These are phyloP conservation scores for Mercenaria mercenaria DNA, from an alignment of 1,140 invertebrate genomes.

Conservation along the genomic window DNA sequence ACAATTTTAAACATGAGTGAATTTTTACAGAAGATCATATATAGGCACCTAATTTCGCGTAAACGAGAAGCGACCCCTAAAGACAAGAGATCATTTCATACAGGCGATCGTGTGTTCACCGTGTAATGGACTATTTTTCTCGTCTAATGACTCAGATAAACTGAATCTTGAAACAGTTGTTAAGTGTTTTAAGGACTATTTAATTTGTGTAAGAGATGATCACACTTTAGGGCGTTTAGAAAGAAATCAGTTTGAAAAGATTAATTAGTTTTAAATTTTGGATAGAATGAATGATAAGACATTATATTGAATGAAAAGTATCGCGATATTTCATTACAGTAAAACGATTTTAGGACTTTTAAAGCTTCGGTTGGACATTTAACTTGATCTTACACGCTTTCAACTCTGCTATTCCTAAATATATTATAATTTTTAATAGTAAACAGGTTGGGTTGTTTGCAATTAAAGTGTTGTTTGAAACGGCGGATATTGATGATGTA, in stretches of 20 bases:
- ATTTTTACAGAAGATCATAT: not conserved
- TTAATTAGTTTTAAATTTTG: not conserved
- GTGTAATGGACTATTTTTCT: slow-evolving; percentile 16
- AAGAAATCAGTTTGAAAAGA: not conserved
- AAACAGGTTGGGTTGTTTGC: too few species aligned
- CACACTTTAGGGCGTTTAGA: not conserved
- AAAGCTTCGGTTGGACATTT: too few species aligned
- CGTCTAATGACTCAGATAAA: slow-evolving; percentile 8
- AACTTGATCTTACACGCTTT: too few species aligned
- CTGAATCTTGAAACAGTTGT: not conserved
- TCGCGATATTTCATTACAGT: too few species aligned
- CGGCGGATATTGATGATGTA: too few species aligned
- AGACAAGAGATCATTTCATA: not conserved
- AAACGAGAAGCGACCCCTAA: not conserved
- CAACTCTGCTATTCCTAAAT: too few species aligned
- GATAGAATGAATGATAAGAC: too few species aligned
- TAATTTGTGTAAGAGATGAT: not conserved
- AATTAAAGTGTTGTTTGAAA: too few species aligned
- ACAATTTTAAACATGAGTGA: slow-evolving; percentile 29
- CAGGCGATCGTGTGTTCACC: not conserved
- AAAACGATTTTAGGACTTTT: too few species aligned
- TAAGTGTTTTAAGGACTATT: slow-evolving; percentile 10
- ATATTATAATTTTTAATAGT: too few species aligned
- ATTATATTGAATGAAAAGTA: too few species aligned
- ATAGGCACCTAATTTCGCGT: slow-evolving; percentile 2